Conservation (phyloP, 2,797 vertebrate genomes). For the Gouania willdenowi region DNA sequence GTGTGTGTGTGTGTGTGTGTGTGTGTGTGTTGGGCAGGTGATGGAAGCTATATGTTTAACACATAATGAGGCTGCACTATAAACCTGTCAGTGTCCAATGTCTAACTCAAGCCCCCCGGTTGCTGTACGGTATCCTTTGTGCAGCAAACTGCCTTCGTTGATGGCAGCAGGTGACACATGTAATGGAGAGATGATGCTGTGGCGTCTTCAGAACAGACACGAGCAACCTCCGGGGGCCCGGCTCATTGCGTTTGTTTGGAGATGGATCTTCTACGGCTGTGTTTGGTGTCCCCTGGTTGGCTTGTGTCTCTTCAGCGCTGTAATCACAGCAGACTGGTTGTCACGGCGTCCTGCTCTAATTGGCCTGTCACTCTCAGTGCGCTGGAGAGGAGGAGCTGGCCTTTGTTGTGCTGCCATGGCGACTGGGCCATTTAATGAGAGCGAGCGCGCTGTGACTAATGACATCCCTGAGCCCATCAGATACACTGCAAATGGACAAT, state of each 20-base stretch:
- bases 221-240: too few relatives aligned
- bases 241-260: slow-evolving; percentile 41
- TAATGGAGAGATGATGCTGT: slow-evolving; percentile 39
- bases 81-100: slow-evolving; percentile 16
- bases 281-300: slow-evolving; percentile 33
- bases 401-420: slow-evolving; percentile 78
- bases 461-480: slow-evolving; percentile 76
- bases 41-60: slow-evolving; percentile 37
- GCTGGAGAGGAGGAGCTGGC: slow-evolving; percentile 47
- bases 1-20: not conserved
- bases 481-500: slow-evolving; percentile 76
- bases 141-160: slow-evolving; percentile 26
- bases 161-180: slow-evolving; percentile 49
- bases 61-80: slow-evolving; percentile 17
- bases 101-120: slow-evolving; percentile 26
- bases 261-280: slow-evolving; percentile 44
- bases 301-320: slow-evolving; percentile 54
- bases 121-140: too few relatives aligned
- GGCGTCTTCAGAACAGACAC: slow-evolving; percentile 24
- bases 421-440: slow-evolving; percentile 77
- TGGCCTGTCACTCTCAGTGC: slow-evolving; percentile 75
- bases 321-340: slow-evolving; percentile 74
- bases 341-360: slow-evolving; percentile 75
- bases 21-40: slow-evolving; percentile 9
- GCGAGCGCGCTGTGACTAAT: slow-evolving; percentile 77